phyloP scores from a whole-genome alignment of 2,797 vertebrate genomes.

The Anisognathus igniventris region DNA sequence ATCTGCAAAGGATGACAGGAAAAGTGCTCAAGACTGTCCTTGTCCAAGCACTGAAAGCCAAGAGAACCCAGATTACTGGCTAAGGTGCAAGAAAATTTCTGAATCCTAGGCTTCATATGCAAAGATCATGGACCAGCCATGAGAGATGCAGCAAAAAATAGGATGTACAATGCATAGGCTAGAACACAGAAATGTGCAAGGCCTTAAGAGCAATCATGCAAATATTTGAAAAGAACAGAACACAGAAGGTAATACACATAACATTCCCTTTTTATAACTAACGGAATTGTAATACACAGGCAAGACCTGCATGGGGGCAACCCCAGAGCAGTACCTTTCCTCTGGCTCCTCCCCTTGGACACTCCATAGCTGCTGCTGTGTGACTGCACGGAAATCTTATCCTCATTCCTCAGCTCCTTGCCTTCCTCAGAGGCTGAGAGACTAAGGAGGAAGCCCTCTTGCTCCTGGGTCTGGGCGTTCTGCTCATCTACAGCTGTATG shows the following conservation, averaged over 20 bases:
- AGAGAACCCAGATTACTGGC: not conserved
- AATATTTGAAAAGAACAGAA: not conserved
- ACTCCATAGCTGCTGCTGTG: slow-evolving; percentile 67
- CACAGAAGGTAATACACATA: not conserved
- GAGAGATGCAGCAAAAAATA: not conserved
- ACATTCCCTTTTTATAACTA: not conserved
- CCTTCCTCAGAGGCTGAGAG: slow-evolving; percentile 72
- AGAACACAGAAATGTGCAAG: not conserved
- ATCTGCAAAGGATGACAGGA: not conserved
- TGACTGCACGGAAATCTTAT: slow-evolving; percentile 74
- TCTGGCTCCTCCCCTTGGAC: slow-evolving; percentile 68
- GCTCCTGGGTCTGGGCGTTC: slow-evolving; percentile 90
- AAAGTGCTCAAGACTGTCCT: not conserved
- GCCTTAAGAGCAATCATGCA: not conserved
- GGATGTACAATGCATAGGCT: not conserved
- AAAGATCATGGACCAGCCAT: not conserved
- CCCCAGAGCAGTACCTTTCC: slow-evolving; percentile 72
- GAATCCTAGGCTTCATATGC: not conserved
- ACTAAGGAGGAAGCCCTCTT: slow-evolving; percentile 78
- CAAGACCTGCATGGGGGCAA: not conserved
- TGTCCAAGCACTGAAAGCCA: not conserved
- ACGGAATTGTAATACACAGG: not conserved
- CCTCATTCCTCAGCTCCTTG: slow-evolving; percentile 75
- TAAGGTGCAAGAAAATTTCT: not conserved
- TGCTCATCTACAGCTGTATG: slow-evolving; percentile 92